A percentile compares a stretch with the other conserved stretches of the same genome.
phyloP scores from a whole-genome alignment of 2,888 invertebrate genomes.

The Aporophyla lueneburgensis region DNA sequence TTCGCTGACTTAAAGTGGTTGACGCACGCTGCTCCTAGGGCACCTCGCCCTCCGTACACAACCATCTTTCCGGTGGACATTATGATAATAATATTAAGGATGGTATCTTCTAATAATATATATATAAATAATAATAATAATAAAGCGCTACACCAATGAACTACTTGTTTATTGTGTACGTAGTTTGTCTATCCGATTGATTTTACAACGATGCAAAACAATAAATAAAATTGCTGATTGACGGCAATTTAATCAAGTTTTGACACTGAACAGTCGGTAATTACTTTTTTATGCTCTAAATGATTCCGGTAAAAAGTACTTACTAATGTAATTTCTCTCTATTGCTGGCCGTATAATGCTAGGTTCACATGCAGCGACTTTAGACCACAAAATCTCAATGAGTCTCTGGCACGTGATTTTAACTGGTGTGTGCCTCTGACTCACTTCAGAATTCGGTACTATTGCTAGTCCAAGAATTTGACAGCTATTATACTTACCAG shows the following conservation, averaged over 20 bases:
- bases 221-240: neutral
- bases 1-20: constrained; percentile 96
- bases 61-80: constrained; percentile 94
- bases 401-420: neutral
- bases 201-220: neutral
- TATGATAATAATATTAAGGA: neutral
- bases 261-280: neutral
- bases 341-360: neutral
- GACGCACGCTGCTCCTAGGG: constrained; percentile 97
- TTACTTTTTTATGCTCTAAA: neutral
- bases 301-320: neutral
- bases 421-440: neutral
- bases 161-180: neutral
- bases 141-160: neutral
- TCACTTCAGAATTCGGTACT: neutral
- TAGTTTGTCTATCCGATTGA: neutral
- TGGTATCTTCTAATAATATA: neutral
- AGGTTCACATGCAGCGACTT: neutral
- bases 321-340: too few relatives aligned
- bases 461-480: neutral
- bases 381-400: neutral
- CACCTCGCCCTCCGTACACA: constrained; percentile 98
- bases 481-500: neutral
- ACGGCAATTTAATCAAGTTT: neutral
- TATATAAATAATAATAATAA: too few relatives aligned